These are phyloP conservation scores for Papilio aristodemus DNA, from an alignment of 1,140 invertebrate genomes.

Conservation along the genomic window DNA sequence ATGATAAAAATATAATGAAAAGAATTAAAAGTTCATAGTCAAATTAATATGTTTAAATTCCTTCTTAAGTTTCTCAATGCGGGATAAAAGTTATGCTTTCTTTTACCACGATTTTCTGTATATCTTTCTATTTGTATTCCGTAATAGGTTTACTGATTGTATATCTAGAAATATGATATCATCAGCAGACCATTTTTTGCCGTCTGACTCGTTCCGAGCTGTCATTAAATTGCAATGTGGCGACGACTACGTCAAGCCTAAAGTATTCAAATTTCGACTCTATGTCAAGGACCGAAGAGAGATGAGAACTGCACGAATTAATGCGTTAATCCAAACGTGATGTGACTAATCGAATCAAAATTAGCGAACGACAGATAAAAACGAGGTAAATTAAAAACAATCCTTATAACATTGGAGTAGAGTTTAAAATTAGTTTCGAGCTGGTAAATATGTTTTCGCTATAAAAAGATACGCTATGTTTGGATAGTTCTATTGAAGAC, in stretches of 20 bases:
- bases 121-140: slow-evolving; percentile 12
- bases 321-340: slow-evolving; percentile 36
- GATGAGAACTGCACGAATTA: slow-evolving; percentile 10
- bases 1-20: too few relatives aligned
- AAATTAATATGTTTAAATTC: neutral
- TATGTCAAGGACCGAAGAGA: slow-evolving; percentile 8
- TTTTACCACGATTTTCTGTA: neutral
- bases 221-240: slow-evolving; percentile 46
- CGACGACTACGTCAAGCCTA: slow-evolving; percentile 18
- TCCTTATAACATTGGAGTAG: neutral
- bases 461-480: slow-evolving; percentile 28
- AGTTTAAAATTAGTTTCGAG: slow-evolving; percentile 19
- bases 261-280: slow-evolving; percentile 34
- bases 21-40: neutral
- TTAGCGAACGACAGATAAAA: slow-evolving; percentile 39
- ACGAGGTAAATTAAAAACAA: slow-evolving; percentile 20
- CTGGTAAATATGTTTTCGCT: neutral
- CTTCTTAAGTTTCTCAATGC: neutral
- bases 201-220: slow-evolving; percentile 40
- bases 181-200: slow-evolving; percentile 53
- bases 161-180: slow-evolving; percentile 47
- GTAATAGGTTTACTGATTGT: slow-evolving; percentile 29
- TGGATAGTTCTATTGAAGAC: slow-evolving; percentile 31
- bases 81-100: too few relatives aligned
- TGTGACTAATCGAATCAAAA: slow-evolving; percentile 50